Conservation (phyloP, 2,888 invertebrate genomes). For the Ditula angustiorana region DNA sequence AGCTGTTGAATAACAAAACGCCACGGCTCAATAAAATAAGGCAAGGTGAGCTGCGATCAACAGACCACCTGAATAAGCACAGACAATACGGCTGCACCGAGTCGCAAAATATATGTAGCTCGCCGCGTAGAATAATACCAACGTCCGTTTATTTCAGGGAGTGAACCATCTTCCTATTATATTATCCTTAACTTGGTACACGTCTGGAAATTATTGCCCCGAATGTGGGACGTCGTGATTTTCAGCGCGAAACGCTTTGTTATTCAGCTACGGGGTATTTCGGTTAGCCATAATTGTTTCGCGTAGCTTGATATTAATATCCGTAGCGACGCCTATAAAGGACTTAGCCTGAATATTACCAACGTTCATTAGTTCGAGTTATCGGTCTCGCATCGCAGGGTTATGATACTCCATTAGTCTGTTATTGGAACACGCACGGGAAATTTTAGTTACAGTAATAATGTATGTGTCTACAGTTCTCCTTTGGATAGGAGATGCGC, state of each 20-base stretch:
- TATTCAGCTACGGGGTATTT: constrained; percentile 16
- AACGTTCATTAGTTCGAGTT: constrained; percentile 23
- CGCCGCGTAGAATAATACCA: background rate
- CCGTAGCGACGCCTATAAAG: constrained; percentile 28
- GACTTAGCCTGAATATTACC: constrained; percentile 29
- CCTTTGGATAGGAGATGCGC: background rate
- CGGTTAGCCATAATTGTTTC: constrained; percentile 36
- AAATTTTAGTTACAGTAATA: background rate
- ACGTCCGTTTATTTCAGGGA: background rate
- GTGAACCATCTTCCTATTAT: constrained; percentile 27
- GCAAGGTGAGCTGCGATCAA: background rate
- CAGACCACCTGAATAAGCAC: background rate
- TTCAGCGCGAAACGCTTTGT: constrained; percentile 20
- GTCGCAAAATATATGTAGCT: background rate
- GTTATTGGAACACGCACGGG: constrained; percentile 15
- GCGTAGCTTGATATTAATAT: constrained; percentile 33
- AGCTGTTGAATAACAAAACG: background rate
- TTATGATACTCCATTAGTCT: constrained; percentile 22
- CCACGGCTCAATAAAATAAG: background rate
- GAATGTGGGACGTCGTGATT: constrained; percentile 37
- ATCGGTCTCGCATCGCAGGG: constrained; percentile 12
- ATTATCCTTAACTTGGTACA: constrained; percentile 21
- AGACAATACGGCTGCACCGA: background rate
- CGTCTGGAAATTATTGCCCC: constrained; percentile 35
- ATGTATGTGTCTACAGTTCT: background rate